Base-by-base conservation (phyloP, 2,888 invertebrate genomes). In the Sarcophaga rosellei region DNA sequence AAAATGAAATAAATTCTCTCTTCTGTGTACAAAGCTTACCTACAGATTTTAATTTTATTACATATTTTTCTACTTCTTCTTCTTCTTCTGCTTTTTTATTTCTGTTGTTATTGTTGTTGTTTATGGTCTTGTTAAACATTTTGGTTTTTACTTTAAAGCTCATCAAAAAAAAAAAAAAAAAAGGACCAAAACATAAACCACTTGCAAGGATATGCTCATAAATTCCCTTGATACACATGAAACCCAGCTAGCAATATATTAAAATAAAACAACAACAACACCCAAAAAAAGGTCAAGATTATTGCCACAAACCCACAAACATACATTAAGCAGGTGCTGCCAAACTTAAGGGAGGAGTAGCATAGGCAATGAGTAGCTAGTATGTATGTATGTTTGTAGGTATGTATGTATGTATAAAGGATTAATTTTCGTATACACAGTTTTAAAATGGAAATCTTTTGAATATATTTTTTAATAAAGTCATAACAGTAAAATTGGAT, bases 61-160 rank as follows among this genome's bases (percentile, higher is more conserved):
- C 25, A 8, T 35, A 35, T 35, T 35, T 35, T 35, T 35, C 35
- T 10, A 35, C 8, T 35, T 35, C 2, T 35, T 35, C 10, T 35
- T 35, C 35, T 74, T 61, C 15, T 61, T 72, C 2, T 47, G 8
- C 0, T 47, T 15, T 47, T 53, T 53, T 53, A 53, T 53, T 53
- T 53, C 1, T 15, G 15, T 12, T 53, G 12, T 53, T 53, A 10
- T 15, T 15, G 17, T 53, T 68, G 35, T 68, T 21, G 47, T 81
- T 81, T 75, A 81, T 75, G 68, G 17, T 69, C 23, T 20, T 81
- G 81, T 69, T 81, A 23, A 75, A 74, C 68, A 68, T 62, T 61
- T 75, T 69, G 25, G 35, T 66, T 72, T 73, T 47, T 17, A 47
- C 35, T 53, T 17, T 81, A 35, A 53, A 35, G 61, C 20, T 4